Conservation (phyloP, 30 jellyfish, hydroid and myxozoan genomes). For the Calvadosia cruxmelitensis region DNA sequence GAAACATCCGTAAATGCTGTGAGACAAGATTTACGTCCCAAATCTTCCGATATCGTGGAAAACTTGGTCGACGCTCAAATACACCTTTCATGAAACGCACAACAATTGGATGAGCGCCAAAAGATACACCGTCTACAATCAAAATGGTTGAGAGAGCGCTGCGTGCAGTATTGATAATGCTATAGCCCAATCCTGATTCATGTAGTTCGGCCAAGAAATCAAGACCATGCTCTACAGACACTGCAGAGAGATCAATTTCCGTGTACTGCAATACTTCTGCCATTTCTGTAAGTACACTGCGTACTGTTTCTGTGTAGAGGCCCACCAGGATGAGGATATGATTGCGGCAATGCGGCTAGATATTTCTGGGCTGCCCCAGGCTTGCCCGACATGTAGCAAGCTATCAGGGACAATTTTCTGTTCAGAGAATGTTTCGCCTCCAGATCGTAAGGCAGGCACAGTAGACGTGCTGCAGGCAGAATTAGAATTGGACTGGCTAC, state of each 20-base stretch:
- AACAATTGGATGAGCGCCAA: no score
- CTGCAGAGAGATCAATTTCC: slow-evolving; percentile 16
- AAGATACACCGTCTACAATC: no score
- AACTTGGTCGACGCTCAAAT: no score
- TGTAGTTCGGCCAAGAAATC: not conserved
- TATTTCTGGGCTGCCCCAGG: slow-evolving; percentile 12
- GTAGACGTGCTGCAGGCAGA: not conserved
- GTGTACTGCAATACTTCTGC: slow-evolving; percentile 11
- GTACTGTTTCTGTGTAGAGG: slow-evolving; percentile 11
- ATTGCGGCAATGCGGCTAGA: slow-evolving; percentile 19
- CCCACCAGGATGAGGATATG: slow-evolving; percentile 26
- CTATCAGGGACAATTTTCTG: slow-evolving; percentile 12
- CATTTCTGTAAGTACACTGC: slow-evolving; percentile 9
- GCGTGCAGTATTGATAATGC: no score
- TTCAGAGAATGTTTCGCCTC: slow-evolving; percentile 11
- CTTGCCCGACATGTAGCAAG: slow-evolving; percentile 18
- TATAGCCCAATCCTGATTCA: slow-evolving; percentile 21
- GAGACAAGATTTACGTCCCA: slow-evolving; percentile 31
- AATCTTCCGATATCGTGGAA: slow-evolving; percentile 18
- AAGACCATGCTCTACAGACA: no score
- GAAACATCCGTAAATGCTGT: slow-evolving; percentile 9
- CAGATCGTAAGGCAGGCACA: slow-evolving; percentile 7
- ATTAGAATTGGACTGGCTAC: slow-evolving; percentile 11
- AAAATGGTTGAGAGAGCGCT: no score
- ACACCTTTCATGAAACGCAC: no score